Conservation (phyloP, 2,113 vertebrate species). For the Rynchops niger region DNA sequence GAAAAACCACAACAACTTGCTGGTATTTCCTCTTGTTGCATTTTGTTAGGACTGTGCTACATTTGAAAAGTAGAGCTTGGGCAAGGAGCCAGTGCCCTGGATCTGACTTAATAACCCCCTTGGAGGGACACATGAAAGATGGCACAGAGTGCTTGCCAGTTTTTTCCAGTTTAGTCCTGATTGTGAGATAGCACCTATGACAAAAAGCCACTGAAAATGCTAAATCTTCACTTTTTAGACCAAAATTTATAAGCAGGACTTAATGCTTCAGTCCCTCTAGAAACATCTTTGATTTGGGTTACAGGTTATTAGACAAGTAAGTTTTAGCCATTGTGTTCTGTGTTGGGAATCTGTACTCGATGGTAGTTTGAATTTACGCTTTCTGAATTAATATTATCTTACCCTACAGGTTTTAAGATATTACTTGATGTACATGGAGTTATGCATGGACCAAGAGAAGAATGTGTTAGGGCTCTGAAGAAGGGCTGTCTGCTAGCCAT, state of each 20-base stretch:
- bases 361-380: background rate
- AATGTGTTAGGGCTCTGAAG: slow-evolving; percentile 87
- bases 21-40: background rate
- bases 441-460: slow-evolving; percentile 91
- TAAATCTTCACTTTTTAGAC: background rate
- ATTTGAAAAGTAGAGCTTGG: background rate
- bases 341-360: background rate
- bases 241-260: background rate
- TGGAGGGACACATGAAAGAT: background rate
- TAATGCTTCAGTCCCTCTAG: background rate
- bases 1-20: background rate
- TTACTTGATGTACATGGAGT: slow-evolving; percentile 88
- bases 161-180: background rate
- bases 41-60: background rate
- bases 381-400: background rate
- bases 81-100: background rate
- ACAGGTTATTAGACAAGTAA: background rate
- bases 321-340: background rate
- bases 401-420: slow-evolving; percentile 86
- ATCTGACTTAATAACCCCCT: background rate
- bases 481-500: slow-evolving; percentile 86
- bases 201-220: background rate
- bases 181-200: background rate
- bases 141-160: background rate
- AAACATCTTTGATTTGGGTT: background rate